phyloP scores from a whole-genome alignment of 2,797 vertebrate genomes.

The Hipposideros larvatus region DNA sequence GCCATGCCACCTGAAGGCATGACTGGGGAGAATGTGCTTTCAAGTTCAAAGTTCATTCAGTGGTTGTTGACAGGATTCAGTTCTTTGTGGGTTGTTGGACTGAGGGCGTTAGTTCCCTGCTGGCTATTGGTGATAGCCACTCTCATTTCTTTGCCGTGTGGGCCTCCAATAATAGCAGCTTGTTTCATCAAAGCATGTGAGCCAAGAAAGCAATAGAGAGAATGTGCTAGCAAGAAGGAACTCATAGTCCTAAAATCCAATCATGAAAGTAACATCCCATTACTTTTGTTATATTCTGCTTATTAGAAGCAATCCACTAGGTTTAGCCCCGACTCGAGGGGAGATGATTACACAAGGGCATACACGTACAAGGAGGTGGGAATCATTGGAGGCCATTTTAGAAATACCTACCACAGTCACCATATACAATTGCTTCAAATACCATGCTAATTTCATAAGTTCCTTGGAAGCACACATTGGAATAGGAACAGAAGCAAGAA shows the following conservation, averaged over 20 bases:
- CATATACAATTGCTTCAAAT: background rate
- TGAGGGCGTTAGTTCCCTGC: background rate
- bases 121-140: background rate
- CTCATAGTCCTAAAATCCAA: background rate
- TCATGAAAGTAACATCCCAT: background rate
- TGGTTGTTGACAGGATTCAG: background rate
- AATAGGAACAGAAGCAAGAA: background rate
- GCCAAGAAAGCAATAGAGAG: background rate
- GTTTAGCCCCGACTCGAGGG: background rate
- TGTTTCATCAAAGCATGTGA: conserved; percentile 8
- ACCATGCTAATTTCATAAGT: background rate
- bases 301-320: background rate
- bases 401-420: background rate
- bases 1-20: background rate
- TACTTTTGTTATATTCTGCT: background rate
- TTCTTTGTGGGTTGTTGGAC: background rate
- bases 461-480: background rate
- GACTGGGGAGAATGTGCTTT: background rate
- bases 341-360: background rate
- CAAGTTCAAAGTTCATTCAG: no score
- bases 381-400: background rate
- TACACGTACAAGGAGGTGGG: background rate
- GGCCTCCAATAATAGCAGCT: background rate
- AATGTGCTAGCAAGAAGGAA: background rate
- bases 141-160: background rate